Evolutionary conservation across 2,113 vertebrate species (phyloP), one percentile per base, ranked within the genome.

Genomic region (Urocynchramus pylzowi): DNA sequence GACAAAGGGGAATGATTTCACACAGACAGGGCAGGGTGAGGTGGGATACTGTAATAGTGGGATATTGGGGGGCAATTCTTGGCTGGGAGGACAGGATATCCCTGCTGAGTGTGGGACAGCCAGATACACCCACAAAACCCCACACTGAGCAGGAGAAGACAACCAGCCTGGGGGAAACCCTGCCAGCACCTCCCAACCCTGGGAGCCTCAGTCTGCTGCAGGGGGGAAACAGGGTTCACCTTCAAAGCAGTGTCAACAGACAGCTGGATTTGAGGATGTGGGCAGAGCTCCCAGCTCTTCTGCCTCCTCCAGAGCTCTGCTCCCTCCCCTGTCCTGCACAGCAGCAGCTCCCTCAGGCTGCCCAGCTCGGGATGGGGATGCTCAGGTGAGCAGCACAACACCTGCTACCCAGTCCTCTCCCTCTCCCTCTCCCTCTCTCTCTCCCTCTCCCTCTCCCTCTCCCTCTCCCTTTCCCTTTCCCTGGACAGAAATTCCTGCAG

Each of bases 101-200:
- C 30, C 56, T 49, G 41, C 26, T 2, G 30, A 4, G 21, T 0
- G 0, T 0, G 0, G 45, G 37, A 24, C 7, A 3, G 8, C 1
- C 52, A 2, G 15, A 12, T 13, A 30, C 16, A 0, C 2, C 4
- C 15, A 3, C 0, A 8, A 35, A 49, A 17, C 12, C 42, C 4
- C 17, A 7, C 27, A 30, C 10, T 2, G 17, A 6, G 22, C 2
- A 2, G 26, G 37, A 28, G 11, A 16, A 13, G 4, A 8, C 7
- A 45, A 13, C 7, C 18, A 56, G 9, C n/a, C 15, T 7, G 6
- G 5, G 7, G 3, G 10, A 45, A 28, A 18, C 7, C 26, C 24
- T 37, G 19, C 41, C 10, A 35, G 33, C 11, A 30, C 9, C 33
- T 27, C 35, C 49, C 20, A 22, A 0, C 8, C 27, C 13, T 1